Evolutionary conservation across 2,888 invertebrate species (phyloP), one percentile per base, ranked within the genome.

Genomic region (Crossocerus cetratus): DNA sequence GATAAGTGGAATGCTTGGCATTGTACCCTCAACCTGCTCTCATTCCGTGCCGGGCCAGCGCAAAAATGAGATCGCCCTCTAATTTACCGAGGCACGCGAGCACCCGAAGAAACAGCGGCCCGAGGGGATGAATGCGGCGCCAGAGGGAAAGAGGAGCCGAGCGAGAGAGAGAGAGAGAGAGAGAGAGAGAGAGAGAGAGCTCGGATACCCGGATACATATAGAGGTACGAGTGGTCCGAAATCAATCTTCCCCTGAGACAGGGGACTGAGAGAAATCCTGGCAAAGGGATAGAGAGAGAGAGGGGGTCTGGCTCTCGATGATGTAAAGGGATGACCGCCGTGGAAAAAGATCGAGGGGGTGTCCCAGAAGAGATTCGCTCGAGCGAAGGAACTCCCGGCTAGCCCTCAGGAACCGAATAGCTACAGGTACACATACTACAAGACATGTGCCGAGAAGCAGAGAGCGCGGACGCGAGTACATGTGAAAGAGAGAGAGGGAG

Each of bases 131-230:
- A 8, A 0, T 32, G 32, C 32, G 32, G n/a, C n/a, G n/a, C n/a
- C 5, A 43, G n/a, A 23, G 11, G 13, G 53, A 23, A 2, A 4
- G 16, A 22, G 22, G n/a, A 11, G 5, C 21, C 21, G 23, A 20
- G n/a, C 8, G 11, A 42, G 59, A 57, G 57, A 57, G 23, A 57
- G 57, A 57, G 57, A 58, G 2, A 58, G 58, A 58, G 58, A 58
- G 16, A 58, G 58, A 58, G 58, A 59, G 18, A 58, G 42, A 58
- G 58, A 42, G 13, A 32, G 45, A 49, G 32, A 49, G 13, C 21
- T 13, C 42, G 57, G 42, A 57, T 57, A 68, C 64, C 23, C 23
- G 56, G 70, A 23, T 56, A 20, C 56, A 63, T 43, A 53, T 42
- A 57, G 23, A 61, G 20, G 43, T n/a, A 58, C 14, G 22, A 44